Conservation (phyloP, 2,888 invertebrate genomes). For the Fragum fragum region DNA sequence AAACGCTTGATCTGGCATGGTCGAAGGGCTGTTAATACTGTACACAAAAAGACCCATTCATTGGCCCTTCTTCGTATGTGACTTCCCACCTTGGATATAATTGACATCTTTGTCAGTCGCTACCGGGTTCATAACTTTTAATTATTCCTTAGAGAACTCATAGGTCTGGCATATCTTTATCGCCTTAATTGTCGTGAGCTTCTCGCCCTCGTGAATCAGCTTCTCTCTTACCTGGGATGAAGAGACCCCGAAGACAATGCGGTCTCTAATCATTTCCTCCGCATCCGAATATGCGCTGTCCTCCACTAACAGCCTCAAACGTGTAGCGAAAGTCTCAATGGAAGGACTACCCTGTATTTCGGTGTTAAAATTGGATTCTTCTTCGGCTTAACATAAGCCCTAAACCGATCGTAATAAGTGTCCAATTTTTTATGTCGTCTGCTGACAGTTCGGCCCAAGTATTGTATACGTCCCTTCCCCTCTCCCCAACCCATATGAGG, state of each 20-base stretch:
- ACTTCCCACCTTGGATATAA: neutral
- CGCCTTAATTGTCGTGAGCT: slow-evolving; percentile 13
- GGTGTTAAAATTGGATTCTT: slow-evolving; percentile 16
- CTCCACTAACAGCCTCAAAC: neutral
- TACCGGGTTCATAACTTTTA: neutral
- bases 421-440: slow-evolving; percentile 1
- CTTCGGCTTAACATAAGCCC: slow-evolving; percentile 19
- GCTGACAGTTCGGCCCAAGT: neutral
- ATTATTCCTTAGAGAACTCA: slow-evolving; percentile 17
- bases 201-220: slow-evolving; percentile 29
- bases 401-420: slow-evolving; percentile 16
- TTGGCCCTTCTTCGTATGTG: neutral
- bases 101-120: neutral
- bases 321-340: slow-evolving; percentile 2
- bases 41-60: neutral
- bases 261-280: slow-evolving; percentile 18
- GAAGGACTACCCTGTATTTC: slow-evolving; percentile 1
- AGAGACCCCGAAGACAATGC: slow-evolving; percentile 9
- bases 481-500: slow-evolving; percentile 23
- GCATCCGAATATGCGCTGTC: neutral
- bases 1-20: slow-evolving; percentile 18
- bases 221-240: neutral
- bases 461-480: slow-evolving; percentile 14
- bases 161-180: slow-evolving; percentile 16
- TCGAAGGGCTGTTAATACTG: neutral